Conservation (phyloP, 2,888 invertebrate species). For the Schizotus pectinicornis region DNA sequence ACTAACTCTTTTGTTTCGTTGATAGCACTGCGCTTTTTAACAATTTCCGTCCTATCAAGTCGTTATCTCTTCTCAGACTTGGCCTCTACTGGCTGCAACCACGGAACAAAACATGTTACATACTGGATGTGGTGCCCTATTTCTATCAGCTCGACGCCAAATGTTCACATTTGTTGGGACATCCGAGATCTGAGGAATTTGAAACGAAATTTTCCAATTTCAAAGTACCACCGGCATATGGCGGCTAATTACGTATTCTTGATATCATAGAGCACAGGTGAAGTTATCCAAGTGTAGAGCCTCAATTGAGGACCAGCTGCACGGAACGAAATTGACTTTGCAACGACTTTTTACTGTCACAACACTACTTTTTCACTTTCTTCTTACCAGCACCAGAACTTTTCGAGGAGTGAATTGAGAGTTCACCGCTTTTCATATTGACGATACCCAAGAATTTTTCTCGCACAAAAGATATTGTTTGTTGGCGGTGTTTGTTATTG, state of each 20-base stretch:
- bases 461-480: slow-evolving; percentile 1
- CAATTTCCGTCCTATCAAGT: slow-evolving; percentile 18
- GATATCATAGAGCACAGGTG: slow-evolving; percentile 18
- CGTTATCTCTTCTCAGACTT: slow-evolving; percentile 20
- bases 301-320: slow-evolving; percentile 17
- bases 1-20: too few relatives aligned
- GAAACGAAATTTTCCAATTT: not conserved
- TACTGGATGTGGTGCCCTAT: slow-evolving; percentile 7
- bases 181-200: not conserved
- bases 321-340: slow-evolving; percentile 18
- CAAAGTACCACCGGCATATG: not conserved
- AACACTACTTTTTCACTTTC: not conserved
- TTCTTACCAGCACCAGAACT: too few relatives aligned
- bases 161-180: slow-evolving; percentile 21
- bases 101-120: slow-evolving; percentile 9
- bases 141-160: slow-evolving; percentile 10
- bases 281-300: slow-evolving; percentile 22
- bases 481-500: not conserved
- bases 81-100: slow-evolving; percentile 20
- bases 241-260: slow-evolving; percentile 3
- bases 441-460: not conserved
- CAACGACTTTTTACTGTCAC: not conserved
- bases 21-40: slow-evolving; percentile 2
- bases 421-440: not conserved
- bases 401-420: too few relatives aligned